Evolutionary conservation across 2,888 invertebrate genomes (phyloP).

Genomic region (Cryptocephalus primarius): DNA sequence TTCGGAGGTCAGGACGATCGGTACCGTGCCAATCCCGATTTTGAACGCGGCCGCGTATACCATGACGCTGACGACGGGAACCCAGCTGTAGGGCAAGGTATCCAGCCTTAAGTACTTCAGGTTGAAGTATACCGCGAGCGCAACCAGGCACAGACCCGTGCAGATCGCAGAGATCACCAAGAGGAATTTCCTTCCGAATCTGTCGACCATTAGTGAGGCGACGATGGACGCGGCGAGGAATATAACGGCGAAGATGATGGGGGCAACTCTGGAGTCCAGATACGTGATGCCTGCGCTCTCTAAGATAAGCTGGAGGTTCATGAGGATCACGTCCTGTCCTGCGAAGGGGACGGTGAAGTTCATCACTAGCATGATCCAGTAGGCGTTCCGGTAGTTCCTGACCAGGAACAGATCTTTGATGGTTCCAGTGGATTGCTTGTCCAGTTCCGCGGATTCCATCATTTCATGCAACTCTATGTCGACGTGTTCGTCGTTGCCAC

Average conservation of each 20-base stretch:
- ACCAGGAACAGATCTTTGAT: slow-evolving; percentile 27
- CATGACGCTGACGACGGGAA: slow-evolving; percentile 28
- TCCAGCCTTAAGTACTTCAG: slow-evolving; percentile 23
- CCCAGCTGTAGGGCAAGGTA: slow-evolving; percentile 17
- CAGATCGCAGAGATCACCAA: slow-evolving; percentile 26
- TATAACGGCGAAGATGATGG: slow-evolving; percentile 29
- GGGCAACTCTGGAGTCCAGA: slow-evolving; percentile 23
- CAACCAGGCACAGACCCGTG: slow-evolving; percentile 25
- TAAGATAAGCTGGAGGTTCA: slow-evolving; percentile 33
- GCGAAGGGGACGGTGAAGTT: slow-evolving; percentile 32
- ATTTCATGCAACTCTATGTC: slow-evolving; percentile 30
- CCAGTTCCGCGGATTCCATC: slow-evolving; percentile 25
- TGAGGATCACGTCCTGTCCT: slow-evolving; percentile 31
- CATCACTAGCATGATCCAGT: slow-evolving; percentile 30
- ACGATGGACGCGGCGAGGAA: slow-evolving; percentile 27
- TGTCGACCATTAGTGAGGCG: slow-evolving; percentile 28
- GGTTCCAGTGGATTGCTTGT: slow-evolving; percentile 27
- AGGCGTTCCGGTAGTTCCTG: slow-evolving; percentile 30
- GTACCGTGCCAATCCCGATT: slow-evolving; percentile 32
- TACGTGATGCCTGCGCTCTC: slow-evolving; percentile 28
- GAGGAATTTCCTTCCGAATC: slow-evolving; percentile 29
- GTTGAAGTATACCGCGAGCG: slow-evolving; percentile 29
- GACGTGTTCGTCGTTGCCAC: slow-evolving; percentile 18
- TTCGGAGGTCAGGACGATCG: slow-evolving; percentile 32
- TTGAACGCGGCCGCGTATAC: slow-evolving; percentile 29